Evolutionary conservation across 2,888 invertebrate species (phyloP).

Genomic region (Diarsia dahlii): DNA sequence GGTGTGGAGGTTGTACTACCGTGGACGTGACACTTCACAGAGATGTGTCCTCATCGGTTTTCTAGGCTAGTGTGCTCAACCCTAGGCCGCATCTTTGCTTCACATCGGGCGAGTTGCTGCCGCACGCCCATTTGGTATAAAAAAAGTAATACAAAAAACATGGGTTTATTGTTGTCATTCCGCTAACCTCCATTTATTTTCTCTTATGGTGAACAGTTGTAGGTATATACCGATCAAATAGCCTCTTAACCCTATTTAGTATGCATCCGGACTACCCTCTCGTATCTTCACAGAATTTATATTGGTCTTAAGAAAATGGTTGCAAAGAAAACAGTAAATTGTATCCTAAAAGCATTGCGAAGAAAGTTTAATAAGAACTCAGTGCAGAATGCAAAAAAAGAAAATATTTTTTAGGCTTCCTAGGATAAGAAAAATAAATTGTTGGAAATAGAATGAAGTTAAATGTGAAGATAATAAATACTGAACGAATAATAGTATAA

Average conservation of each 20-base stretch:
- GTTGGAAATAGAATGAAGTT: neutral
- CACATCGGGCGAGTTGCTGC: neutral
- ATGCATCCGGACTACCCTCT: slow-evolving; percentile 27
- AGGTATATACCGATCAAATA: slow-evolving; percentile 9
- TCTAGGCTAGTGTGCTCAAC: neutral
- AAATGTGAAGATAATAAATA: neutral
- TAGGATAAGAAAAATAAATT: neutral
- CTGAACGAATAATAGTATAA: neutral
- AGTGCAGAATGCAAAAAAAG: neutral
- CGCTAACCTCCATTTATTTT: neutral
- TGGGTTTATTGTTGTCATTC: neutral
- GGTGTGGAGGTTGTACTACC: neutral
- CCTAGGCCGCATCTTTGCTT: neutral
- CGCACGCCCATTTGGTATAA: neutral
- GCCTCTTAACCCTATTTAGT: slow-evolving; percentile 24
- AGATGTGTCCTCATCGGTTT: neutral
- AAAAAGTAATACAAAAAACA: neutral
- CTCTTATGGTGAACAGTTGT: neutral
- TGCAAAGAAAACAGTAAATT: slow-evolving; percentile 41
- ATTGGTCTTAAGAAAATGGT: slow-evolving; percentile 17
- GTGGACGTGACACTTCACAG: neutral
- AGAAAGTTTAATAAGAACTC: slow-evolving; percentile 3
- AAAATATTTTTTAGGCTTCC: neutral
- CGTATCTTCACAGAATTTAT: slow-evolving; percentile 43
- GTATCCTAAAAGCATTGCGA: slow-evolving; percentile 26